A percentile compares a stretch with the other conserved stretches of the same genome.
These are phyloP conservation scores for Protophormia terraenovae DNA, from an alignment of 2,888 invertebrate genomes.

Conservation along the genomic window DNA sequence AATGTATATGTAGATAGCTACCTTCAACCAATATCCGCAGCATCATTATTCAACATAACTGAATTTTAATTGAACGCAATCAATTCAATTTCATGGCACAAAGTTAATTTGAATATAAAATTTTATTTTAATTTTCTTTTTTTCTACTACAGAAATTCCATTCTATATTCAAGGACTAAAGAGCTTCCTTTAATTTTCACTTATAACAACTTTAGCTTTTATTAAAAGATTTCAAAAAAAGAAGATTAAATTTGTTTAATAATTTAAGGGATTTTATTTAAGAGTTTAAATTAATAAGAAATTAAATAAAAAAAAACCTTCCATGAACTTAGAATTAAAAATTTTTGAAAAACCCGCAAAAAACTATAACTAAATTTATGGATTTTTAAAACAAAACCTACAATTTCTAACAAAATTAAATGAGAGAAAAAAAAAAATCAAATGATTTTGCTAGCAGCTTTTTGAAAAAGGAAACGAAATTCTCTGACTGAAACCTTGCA, in stretches of 20 bases:
- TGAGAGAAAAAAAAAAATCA: too few species aligned
- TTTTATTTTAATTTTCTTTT: too few species aligned
- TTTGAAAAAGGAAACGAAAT: background rate
- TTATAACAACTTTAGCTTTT: background rate
- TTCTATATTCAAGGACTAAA: slow-evolving; percentile 2
- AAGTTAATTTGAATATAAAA: slow-evolving; percentile 68
- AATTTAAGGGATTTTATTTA: background rate
- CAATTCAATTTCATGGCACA: slow-evolving; percentile 79
- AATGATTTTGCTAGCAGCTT: slow-evolving; percentile 11
- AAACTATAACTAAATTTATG: slow-evolving; percentile 51
- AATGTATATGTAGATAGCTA: background rate
- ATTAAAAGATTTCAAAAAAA: slow-evolving; percentile 3
- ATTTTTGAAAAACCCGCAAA: background rate
- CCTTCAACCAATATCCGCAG: background rate
- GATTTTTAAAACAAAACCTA: background rate
- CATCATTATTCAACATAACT: slow-evolving; percentile 75
- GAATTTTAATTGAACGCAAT: slow-evolving; percentile 81
- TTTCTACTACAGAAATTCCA: background rate
- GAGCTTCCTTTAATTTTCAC: background rate
- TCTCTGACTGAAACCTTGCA: background rate
- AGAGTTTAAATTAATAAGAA: background rate
- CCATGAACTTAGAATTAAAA: background rate
- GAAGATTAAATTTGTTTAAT: background rate
- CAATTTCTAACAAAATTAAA: background rate
- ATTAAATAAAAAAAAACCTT: background rate